Evolutionary conservation across 2,888 invertebrate species (phyloP).

Genomic region (Melolontha melolontha): DNA sequence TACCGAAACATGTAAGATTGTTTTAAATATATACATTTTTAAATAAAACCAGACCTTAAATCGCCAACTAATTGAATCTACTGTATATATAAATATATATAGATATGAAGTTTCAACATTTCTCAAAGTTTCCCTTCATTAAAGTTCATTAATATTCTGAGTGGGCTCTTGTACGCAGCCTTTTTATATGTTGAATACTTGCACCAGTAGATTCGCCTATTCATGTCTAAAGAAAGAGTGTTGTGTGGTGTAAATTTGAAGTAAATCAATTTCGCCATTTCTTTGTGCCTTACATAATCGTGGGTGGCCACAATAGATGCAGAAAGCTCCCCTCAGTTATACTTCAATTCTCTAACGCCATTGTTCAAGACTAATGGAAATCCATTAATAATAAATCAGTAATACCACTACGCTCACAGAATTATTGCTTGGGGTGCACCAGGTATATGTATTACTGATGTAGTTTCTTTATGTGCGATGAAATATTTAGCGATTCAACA

Average conservation of each 20-base stretch:
- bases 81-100: too few relatives aligned
- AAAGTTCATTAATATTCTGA: slow-evolving; percentile 13
- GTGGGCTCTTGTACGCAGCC: neutral
- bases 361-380: slow-evolving; percentile 62
- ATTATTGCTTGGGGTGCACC: slow-evolving; percentile 53
- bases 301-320: slow-evolving; percentile 53
- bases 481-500: slow-evolving; percentile 41
- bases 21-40: too few relatives aligned
- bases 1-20: too few relatives aligned
- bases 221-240: slow-evolving; percentile 27
- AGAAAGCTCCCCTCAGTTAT: slow-evolving; percentile 49
- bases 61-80: too few relatives aligned
- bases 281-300: slow-evolving; percentile 45
- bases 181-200: neutral
- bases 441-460: slow-evolving; percentile 43
- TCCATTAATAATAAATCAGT: slow-evolving; percentile 63
- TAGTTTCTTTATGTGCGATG: slow-evolving; percentile 42
- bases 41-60: too few relatives aligned
- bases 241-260: slow-evolving; percentile 35
- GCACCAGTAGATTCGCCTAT: slow-evolving; percentile 17
- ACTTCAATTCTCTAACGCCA: slow-evolving; percentile 55
- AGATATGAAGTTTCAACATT: too few relatives aligned
- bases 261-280: slow-evolving; percentile 45
- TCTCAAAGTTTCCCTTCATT: neutral
- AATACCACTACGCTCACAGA: slow-evolving; percentile 54